Evolutionary conservation across 2,888 invertebrate genomes (phyloP), one percentile per base, ranked within the genome.

Genomic region (Drosophila leonis): DNA sequence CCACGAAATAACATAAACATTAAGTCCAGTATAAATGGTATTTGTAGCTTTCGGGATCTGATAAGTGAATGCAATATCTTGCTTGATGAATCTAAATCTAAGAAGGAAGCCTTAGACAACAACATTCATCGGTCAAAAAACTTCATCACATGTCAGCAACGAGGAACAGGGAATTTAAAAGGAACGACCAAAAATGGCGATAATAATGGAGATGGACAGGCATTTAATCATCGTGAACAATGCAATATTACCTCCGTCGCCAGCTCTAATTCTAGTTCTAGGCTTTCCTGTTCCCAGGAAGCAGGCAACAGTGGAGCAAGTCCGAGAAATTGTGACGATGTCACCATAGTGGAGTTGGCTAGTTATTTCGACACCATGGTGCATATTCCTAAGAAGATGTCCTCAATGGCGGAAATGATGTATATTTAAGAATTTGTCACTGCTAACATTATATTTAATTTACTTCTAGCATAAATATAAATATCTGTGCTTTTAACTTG

Each of bases 381-480:
- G 81, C 97, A 98, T 94, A 98, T 98, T 94, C 98, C 98, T 80
- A 98, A 98, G 94, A 98, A 98, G 93, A 98, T 98, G 98, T 98
- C 98, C 54, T 95, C 96, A 66, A 98, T 98, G 98, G 98, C 98
- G 69, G 98, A 98, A 94, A 98, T 98, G 98, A 98, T 98, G 98
- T 98, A 98, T 92, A 98, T 98, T 94, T 97, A 94, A 95, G 46
- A 18, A 31, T 12, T 52, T 57, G 57, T 18, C 73, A 33, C 42
- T 62, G 54, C 33, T 42, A 44, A 35, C 13, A n/a, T 55, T 42
- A 18, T 18, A 12, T 49, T 7, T 24, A 46, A 31, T 33, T 31
- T 51, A 31, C 13, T 24, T 44, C 24, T 13, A 27, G 24, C 24
- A 18, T 51, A 33, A 33, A 51, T 20, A 51, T 9, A 15, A 13